Percentiles rank a stretch among this genome's conserved stretches.
phyloP scores from a whole-genome alignment of 2,888 invertebrate genomes.

The Chrysolina americana region DNA sequence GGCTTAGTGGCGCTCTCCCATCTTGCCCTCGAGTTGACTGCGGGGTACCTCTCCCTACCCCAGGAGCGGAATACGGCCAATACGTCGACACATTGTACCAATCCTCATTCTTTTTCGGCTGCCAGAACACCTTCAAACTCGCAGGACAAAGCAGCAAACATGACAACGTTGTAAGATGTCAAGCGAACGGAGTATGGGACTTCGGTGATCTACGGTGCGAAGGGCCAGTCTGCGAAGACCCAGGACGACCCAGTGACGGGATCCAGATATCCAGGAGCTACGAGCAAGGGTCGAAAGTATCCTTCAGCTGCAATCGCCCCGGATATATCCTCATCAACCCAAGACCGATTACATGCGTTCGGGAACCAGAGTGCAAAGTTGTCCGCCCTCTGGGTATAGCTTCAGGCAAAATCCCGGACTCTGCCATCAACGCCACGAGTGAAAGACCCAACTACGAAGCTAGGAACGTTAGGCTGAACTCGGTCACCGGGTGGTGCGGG shows the following conservation, averaged over 20 bases:
- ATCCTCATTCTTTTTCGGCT: conserved; percentile 95
- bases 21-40: conserved; percentile 92
- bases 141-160: conserved; percentile 93
- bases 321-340: conserved; percentile 95
- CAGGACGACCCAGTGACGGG: conserved; percentile 94
- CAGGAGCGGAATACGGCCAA: conserved; percentile 94
- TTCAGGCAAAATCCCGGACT: conserved; percentile 89
- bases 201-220: conserved; percentile 96
- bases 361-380: conserved; percentile 95
- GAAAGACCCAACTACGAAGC: conserved; percentile 94
- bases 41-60: conserved; percentile 90
- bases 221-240: conserved; percentile 97
- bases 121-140: conserved; percentile 94
- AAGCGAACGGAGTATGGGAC: conserved; percentile 96
- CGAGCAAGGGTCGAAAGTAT: conserved; percentile 91
- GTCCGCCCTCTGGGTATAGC: conserved; percentile 86
- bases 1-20: conserved; percentile 89
- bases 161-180: conserved; percentile 93
- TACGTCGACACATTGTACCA: conserved; percentile 91
- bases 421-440: conserved; percentile 95
- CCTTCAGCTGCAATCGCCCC: conserved; percentile 90
- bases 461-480: conserved; percentile 88
- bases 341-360: conserved; percentile 89
- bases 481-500: conserved; percentile 97
- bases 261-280: conserved; percentile 87